A percentile compares a stretch with the other conserved stretches of the same genome.
phyloP scores from a whole-genome alignment of 2,113 vertebrate species.

The Catharus bicknelli region DNA sequence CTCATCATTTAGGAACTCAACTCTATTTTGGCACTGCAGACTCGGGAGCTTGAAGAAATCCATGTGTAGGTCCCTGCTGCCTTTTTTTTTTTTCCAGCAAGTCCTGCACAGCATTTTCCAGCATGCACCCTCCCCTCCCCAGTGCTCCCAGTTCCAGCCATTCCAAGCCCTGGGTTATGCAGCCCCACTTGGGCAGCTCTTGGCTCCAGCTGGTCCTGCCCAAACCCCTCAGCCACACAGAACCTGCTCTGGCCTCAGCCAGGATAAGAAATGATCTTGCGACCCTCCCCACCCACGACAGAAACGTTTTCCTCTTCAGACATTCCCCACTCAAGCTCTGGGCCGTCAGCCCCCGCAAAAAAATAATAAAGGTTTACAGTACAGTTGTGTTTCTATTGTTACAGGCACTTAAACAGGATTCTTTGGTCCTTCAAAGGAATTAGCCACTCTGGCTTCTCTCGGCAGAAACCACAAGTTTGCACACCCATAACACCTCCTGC shows the following conservation, averaged over 20 bases:
- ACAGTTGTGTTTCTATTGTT: slow-evolving; percentile 66
- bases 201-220: not conserved
- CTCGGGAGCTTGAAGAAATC: not conserved
- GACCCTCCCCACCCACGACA: not conserved
- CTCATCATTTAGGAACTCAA: not conserved
- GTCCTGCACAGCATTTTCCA: not conserved
- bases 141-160: not conserved
- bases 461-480: slow-evolving; percentile 67
- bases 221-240: not conserved
- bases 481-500: slow-evolving; percentile 44
- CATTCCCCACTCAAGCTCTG: slow-evolving; percentile 36
- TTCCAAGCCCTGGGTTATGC: not conserved
- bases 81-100: not conserved
- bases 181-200: not conserved
- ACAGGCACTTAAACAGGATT: slow-evolving; percentile 74
- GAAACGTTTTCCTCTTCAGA: not conserved
- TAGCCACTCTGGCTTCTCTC: slow-evolving; percentile 61
- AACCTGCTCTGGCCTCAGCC: not conserved
- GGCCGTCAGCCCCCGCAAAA: slow-evolving; percentile 40
- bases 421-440: slow-evolving; percentile 74
- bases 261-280: slow-evolving; percentile 46
- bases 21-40: slow-evolving; percentile 45
- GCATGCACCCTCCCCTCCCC: not conserved
- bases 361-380: slow-evolving; percentile 61
- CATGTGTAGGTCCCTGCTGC: not conserved